Base-by-base conservation (phyloP, 2,113 vertebrate genomes). In the Felis chaus region DNA sequence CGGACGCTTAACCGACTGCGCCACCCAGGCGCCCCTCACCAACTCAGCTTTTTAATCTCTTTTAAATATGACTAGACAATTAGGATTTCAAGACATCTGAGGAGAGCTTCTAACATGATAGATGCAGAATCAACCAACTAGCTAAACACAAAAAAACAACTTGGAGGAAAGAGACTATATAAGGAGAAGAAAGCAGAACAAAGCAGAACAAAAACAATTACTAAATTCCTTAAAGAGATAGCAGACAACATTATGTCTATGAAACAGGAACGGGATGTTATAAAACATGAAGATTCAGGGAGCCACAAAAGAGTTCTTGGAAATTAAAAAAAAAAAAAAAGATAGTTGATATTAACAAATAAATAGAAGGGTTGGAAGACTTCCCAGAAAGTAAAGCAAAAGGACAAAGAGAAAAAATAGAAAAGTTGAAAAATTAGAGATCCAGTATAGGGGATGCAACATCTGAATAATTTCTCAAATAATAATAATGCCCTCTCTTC, bases 351-450 rank as follows among this genome's bases (percentile, higher is more conserved):
- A 68, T 31, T 80, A 83, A 89, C 89, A 92, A 68, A 82, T 63
- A 71, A 89, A 68, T 7, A 65, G 50, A 91, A 61, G 53, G 7
- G 11, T 18, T 90, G 41, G 21, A 82, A 90, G 61, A 31, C n/a
- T 36, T 93, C 33, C 27, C 33, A 83, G 68, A 78, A 93, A 89
- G 14, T 79, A 78, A 83, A 89, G 61, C n/a, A 89, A 68, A 96
- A 66, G 91, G 29, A 78, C 36, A 55, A 63, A 87, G n/a, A 76
- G 12, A 31, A 33, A 93, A 93, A 84, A 27, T 57, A 79, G 36
- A 9, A 61, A 33, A 45, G 18, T 29, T 71, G 79, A 71, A 50
- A 18, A 90, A 71, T 53, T 74, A 63, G 66, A 36, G 33, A 4
- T 63, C 21, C 73, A 29, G 15, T 82, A 94, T 5, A 87, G 81